Base-by-base conservation (phyloP, 2,113 vertebrate species). In the Cacatua alba region DNA sequence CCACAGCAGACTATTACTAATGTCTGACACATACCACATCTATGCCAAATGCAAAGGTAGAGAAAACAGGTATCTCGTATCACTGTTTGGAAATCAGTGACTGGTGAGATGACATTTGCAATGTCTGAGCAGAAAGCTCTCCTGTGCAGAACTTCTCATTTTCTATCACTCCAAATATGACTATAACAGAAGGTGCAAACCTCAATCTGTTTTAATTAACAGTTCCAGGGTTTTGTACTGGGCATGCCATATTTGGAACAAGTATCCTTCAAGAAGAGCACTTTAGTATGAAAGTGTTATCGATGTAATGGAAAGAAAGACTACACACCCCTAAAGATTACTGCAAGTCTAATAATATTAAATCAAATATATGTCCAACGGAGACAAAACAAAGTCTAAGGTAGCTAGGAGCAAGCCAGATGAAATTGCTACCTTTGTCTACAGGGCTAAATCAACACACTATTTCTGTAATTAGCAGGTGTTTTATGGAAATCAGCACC, bases 131-230 rank as follows among this genome's bases (percentile, higher is more conserved):
- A 77, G 86, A 87, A 90, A 74, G 13, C 37, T 63, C 77, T 90
- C 31, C 59, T 41, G 24, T 77, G 43, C 28, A 83, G 68, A 92
- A 77, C 7, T 52, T 83, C 44, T 77, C 21, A 24, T 86, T 88
- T 86, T 90, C 37, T 63, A 41, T 63, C 37, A 67, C 46, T 88
- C 76, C 62, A 82, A 92, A 91, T 70, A 83, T 33, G 11, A 52
- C 53, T 88, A 6, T 81, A 95, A 96, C 92, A 94, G 88, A 94
- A 92, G 55, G 83, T 82, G 46, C 46, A 94, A 88, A 68, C 35
- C 12, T 78, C 68, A 78, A 52, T 70, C 82, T 49, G 31, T 67
- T 94, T 90, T 52, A 88, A 90, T 91, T 88, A 86, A 88, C 82
- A 83, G 71, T 55, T 92, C 67, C 37, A 84, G 39, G 20, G 23